phyloP scores from a whole-genome alignment of 35 echinoderm and acorn worm species.

The Heliocidaris erythrogramma region DNA sequence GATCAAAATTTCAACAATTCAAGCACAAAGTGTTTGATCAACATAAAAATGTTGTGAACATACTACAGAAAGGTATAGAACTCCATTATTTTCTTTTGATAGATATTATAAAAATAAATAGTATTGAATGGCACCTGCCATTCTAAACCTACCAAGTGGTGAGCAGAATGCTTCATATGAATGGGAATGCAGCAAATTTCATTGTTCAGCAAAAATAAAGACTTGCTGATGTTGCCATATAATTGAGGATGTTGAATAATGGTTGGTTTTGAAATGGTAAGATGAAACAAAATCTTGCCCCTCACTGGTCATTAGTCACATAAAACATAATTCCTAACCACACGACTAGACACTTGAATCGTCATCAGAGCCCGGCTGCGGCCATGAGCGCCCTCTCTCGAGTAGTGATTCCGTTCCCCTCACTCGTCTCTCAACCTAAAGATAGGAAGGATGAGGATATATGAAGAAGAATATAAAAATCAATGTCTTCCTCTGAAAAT shows the following conservation, averaged over 20 bases:
- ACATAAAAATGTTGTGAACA: not conserved
- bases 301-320: not conserved
- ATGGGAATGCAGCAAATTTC: not conserved
- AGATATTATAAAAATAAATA: not conserved
- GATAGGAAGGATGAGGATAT: not conserved
- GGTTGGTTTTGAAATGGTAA: not conserved
- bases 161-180: not conserved
- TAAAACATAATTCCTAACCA: not conserved
- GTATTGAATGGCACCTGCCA: not conserved
- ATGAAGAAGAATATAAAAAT: not conserved
- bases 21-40: not conserved
- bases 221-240: not conserved
- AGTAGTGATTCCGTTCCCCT: conserved; percentile 40
- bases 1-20: not conserved
- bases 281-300: not conserved
- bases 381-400: conserved; percentile 61
- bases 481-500: not conserved
- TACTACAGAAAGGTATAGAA: not conserved
- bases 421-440: conserved; percentile 37
- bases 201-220: no score
- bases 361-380: conserved; percentile 60
- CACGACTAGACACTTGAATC: conserved; percentile 54
- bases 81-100: not conserved
- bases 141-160: not conserved
- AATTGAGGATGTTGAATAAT: not conserved